phyloP scores from a whole-genome alignment of 92 coral and sea anemone species.

The Parazoanthus darwini region DNA sequence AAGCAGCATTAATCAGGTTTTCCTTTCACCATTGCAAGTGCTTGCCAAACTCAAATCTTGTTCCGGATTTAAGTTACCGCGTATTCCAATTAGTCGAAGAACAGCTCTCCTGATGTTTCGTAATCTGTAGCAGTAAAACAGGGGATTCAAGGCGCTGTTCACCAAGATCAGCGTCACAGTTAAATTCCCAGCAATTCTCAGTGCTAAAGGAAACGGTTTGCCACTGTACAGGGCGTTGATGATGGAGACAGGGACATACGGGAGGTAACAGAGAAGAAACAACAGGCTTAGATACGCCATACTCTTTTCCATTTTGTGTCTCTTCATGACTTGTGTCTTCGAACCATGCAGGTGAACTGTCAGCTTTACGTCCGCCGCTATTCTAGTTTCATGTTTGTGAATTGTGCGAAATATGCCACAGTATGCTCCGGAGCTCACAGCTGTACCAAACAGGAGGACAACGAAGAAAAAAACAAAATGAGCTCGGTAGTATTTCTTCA shows the following conservation, averaged over 20 bases:
- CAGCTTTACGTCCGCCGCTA: constrained; percentile 1
- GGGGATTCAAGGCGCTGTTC: constrained; percentile 23
- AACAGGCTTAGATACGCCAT: constrained; percentile 46
- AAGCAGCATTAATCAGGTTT: background rate
- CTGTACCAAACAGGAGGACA: constrained; percentile 7
- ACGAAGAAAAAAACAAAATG: constrained; percentile 15
- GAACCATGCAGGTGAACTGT: background rate
- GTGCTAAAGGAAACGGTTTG: constrained; percentile 11
- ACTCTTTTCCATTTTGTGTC: background rate
- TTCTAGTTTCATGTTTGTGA: background rate
- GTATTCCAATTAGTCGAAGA: background rate
- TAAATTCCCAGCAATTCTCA: constrained; percentile 28
- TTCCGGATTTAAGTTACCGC: background rate
- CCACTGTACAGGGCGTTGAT: constrained; percentile 19
- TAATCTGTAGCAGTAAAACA: constrained; percentile 32
- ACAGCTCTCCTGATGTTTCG: constrained; percentile 17
- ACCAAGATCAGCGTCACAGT: constrained; percentile 28
- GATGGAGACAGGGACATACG: constrained; percentile 37
- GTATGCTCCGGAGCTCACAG: constrained; percentile 12
- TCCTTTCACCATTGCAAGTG: background rate
- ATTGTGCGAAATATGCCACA: constrained; percentile 1
- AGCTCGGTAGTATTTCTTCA: constrained; percentile 15
- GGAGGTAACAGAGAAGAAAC: constrained; percentile 49
- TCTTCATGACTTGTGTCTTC: background rate
- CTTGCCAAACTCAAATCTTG: background rate